These are phyloP conservation scores for Cantharis flavilabris DNA, from an alignment of 2,888 invertebrate species.

Conservation along the genomic window DNA sequence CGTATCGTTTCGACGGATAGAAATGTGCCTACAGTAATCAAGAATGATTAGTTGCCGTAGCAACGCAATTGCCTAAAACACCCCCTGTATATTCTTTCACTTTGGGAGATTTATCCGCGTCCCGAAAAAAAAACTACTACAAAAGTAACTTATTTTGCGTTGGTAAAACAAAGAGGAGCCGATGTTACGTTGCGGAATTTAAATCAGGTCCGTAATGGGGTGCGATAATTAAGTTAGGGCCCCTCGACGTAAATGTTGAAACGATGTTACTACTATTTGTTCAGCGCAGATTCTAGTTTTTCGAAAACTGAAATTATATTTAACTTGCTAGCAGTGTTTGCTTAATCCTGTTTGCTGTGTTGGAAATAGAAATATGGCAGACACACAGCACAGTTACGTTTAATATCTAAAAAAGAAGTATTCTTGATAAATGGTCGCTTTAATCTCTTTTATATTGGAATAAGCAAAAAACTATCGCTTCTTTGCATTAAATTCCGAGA, in stretches of 20 bases:
- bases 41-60: conserved; percentile 51
- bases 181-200: conserved; percentile 20
- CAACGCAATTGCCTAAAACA: conserved; percentile 38
- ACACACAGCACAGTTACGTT: background rate
- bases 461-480: background rate
- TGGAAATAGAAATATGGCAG: background rate
- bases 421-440: background rate
- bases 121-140: background rate
- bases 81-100: conserved; percentile 26
- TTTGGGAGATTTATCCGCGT: conserved; percentile 16
- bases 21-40: conserved; percentile 47
- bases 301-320: background rate
- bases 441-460: background rate
- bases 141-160: background rate
- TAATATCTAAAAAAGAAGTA: background rate
- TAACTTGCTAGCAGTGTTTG: background rate
- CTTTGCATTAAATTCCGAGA: background rate
- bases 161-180: conserved; percentile 9
- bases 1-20: conserved; percentile 43
- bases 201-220: conserved; percentile 35
- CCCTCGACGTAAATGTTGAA: conserved; percentile 23
- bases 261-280: conserved; percentile 25
- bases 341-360: background rate
- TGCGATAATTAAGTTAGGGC: conserved; percentile 33
- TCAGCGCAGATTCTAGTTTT: conserved; percentile 14